Percentiles rank a stretch among this genome's conserved stretches.
Conservation (phyloP, 1,140 invertebrate species). For the Atopsyche davidsoni region DNA sequence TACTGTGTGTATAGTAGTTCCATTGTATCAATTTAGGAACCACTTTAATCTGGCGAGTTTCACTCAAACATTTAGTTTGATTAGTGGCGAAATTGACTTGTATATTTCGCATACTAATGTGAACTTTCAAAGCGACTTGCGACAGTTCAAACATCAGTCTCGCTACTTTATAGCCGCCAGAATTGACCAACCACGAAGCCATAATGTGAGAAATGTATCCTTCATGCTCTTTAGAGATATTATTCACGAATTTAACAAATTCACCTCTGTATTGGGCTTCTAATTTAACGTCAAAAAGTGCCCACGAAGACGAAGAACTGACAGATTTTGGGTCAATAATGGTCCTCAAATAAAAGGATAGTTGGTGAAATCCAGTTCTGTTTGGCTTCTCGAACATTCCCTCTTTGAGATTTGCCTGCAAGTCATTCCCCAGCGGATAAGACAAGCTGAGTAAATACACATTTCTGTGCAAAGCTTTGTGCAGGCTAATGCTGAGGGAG, state of each 20-base stretch:
- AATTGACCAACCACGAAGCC: conserved; percentile 21
- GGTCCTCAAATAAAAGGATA: conserved; percentile 26
- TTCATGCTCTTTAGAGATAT: conserved; percentile 13
- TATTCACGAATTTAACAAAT: conserved; percentile 18
- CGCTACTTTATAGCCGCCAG: conserved; percentile 23
- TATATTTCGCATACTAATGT: conserved; percentile 3
- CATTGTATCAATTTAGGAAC: too few species aligned
- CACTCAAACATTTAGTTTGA: too few species aligned
- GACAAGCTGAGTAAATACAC: conserved; percentile 20
- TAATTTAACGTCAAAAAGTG: conserved; percentile 24
- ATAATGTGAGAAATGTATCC: conserved; percentile 24
- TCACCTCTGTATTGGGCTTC: conserved; percentile 17
- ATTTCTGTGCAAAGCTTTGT: conserved; percentile 22
- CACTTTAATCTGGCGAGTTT: too few species aligned
- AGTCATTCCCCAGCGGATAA: conserved; percentile 21
- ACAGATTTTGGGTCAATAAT: conserved; percentile 20
- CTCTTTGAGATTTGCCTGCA: conserved; percentile 13
- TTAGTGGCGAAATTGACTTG: too few species aligned
- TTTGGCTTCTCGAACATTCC: conserved; percentile 25
- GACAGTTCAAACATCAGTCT: conserved; percentile 26
- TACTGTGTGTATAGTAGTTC: conserved; percentile 5
- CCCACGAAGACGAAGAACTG: conserved; percentile 10
- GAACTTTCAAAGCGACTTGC: conserved; percentile 19
- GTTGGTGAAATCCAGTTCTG: conserved; percentile 20
- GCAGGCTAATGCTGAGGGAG: conserved; percentile 2